Percentiles rank a stretch among this genome's conserved stretches.
These are phyloP conservation scores for Bungarus multicinctus DNA, from an alignment of 2,113 vertebrate species.

Conservation along the genomic window DNA sequence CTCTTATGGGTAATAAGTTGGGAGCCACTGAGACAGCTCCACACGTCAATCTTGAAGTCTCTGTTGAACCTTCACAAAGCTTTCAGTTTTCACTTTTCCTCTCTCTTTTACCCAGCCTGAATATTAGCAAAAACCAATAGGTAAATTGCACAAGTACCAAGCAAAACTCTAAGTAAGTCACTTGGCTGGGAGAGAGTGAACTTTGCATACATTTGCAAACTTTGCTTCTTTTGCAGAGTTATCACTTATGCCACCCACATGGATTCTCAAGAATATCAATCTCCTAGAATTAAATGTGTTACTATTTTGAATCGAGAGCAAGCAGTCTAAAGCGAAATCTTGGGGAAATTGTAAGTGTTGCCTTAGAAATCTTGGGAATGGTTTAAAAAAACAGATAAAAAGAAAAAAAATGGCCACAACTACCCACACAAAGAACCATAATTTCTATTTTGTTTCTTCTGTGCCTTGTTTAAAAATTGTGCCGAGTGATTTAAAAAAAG, in stretches of 20 bases:
- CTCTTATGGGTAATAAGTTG: background rate
- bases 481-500: background rate
- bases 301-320: constrained; percentile 50
- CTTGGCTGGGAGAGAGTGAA: constrained; percentile 52
- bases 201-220: constrained; percentile 46
- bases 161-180: constrained; percentile 55
- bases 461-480: background rate
- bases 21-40: background rate
- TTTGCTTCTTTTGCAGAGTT: constrained; percentile 47
- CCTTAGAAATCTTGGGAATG: background rate
- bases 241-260: constrained; percentile 36
- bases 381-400: background rate
- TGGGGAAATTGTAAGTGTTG: constrained; percentile 29
- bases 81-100: constrained; percentile 14
- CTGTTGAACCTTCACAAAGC: background rate
- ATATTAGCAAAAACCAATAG: constrained; percentile 52
- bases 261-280: constrained; percentile 41
- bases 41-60: background rate
- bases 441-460: background rate
- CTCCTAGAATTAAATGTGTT: constrained; percentile 55
- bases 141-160: constrained; percentile 57
- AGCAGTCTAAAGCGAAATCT: constrained; percentile 40
- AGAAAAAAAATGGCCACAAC: background rate
- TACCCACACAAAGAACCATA: rapidly evolving
- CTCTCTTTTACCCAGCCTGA: constrained; percentile 30